Base-by-base conservation (phyloP, 1,140 invertebrate genomes). In the Pectinophora gossypiella region DNA sequence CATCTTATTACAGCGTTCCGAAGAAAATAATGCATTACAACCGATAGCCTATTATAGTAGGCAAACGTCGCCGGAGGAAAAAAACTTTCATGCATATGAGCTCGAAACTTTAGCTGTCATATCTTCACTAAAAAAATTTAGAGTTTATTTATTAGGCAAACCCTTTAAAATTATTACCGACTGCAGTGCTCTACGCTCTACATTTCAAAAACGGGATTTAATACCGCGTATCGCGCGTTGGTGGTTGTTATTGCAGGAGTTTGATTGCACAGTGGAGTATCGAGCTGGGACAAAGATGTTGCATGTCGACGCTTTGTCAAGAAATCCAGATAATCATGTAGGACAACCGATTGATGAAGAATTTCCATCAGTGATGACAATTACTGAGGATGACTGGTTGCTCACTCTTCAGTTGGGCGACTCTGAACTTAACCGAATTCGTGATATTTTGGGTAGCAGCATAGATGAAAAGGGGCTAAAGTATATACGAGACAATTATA, bases 91-190 rank as follows among this genome's bases (percentile, higher is more conserved):
- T 19, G 53, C 50, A 1, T 83, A 70, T 51, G 82, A 87, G 50
- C 49, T 85, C 0, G 78, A 81, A 38, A 72, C 76, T 0, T 48
- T 82, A 0, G 74, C 73, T 0, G 73, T 85, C 1, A 44, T 85
- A 10, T 42, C 46, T 5, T 56, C 70, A 0, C 22, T 86, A 0
- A 70, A 76, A 49, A 50, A 56, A 18, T 86, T 84, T 36, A 61
- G 75, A 19, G 59, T 76, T 7, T 80, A 72, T 38, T 22, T 85
- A 10, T 12, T 81, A n/a, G 77, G 75, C 0, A 75, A 72, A n/a
- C 36, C 43, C 7, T 88, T 87, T 48, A 76, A 50, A 12, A 54
- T 88, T 0, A 53, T 87, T n/a, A 83, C 78, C 0, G 85, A 87
- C 56, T 87, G 81, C 48, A 72, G 60, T 16, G 76, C 75, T 0